A percentile compares a stretch with the other conserved stretches of the same genome.
Conservation (phyloP, 2,888 invertebrate genomes). For the Deilephila porcellus region DNA sequence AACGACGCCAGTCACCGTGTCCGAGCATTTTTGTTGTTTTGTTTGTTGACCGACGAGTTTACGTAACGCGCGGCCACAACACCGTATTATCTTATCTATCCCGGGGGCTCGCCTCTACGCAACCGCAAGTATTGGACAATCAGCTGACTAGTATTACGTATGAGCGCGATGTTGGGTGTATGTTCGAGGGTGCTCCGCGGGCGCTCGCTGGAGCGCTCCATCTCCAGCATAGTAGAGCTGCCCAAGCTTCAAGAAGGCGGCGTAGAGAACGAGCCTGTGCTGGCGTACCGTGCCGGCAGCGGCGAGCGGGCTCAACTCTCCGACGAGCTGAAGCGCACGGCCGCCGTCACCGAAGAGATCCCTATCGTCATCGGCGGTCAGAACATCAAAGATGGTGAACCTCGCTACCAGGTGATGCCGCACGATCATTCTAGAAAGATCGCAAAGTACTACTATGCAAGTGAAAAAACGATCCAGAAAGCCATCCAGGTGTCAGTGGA, state of each 20-base stretch:
- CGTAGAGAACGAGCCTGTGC: conserved; percentile 91
- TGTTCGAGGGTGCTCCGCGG: conserved; percentile 81
- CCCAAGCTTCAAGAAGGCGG: conserved; percentile 87
- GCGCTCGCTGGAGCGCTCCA: conserved; percentile 79
- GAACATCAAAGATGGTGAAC: conserved; percentile 90
- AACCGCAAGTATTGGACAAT: conserved; percentile 27
- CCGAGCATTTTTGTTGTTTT: conserved; percentile 39
- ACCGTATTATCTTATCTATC: conserved; percentile 38
- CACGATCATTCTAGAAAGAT: conserved; percentile 95
- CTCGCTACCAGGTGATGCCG: conserved; percentile 93
- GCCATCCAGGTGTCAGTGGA: conserved; percentile 93
- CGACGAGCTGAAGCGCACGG: conserved; percentile 87
- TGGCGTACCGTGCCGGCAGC: conserved; percentile 93
- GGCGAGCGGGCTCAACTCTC: conserved; percentile 90
- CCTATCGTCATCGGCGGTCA: conserved; percentile 99
- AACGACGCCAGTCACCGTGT: conserved; percentile 44
- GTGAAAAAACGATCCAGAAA: conserved; percentile 91
- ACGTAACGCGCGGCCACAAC: conserved; percentile 49
- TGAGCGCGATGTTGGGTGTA: conserved; percentile 53
- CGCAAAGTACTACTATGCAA: conserved; percentile 97
- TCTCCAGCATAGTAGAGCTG: conserved; percentile 87
- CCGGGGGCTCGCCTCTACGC: conserved; percentile 29
- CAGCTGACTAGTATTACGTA: conserved; percentile 36
- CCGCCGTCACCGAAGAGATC: conserved; percentile 90
- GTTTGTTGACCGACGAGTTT: conserved; percentile 40